A percentile compares a stretch with the other conserved stretches of the same genome.
Conservation (phyloP, 2,113 vertebrate species). For the Pterocles gutturalis region DNA sequence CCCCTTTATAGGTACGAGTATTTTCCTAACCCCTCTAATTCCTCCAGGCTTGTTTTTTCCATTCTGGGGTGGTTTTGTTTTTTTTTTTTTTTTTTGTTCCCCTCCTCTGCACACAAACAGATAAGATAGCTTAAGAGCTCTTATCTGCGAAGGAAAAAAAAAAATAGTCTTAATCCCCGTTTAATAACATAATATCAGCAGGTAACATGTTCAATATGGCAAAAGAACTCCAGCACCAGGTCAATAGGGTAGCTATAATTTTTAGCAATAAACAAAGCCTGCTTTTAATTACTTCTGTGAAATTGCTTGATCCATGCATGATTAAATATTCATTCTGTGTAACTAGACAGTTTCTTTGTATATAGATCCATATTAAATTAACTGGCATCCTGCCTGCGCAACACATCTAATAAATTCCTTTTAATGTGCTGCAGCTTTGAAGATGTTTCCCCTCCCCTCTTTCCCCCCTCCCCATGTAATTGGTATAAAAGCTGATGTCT, state of each 20-base stretch:
- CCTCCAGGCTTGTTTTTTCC: background rate
- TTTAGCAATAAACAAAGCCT: slow-evolving; percentile 83
- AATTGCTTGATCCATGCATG: slow-evolving; percentile 87
- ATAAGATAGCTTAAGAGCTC: slow-evolving; percentile 24
- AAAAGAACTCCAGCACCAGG: slow-evolving; percentile 78
- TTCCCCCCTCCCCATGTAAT: background rate
- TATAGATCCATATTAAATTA: slow-evolving; percentile 85
- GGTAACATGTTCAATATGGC: slow-evolving; percentile 81
- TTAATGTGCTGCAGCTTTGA: slow-evolving; percentile 70
- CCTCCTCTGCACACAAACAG: background rate
- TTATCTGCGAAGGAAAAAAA: slow-evolving; percentile 12
- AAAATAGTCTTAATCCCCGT: slow-evolving; percentile 23
- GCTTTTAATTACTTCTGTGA: slow-evolving; percentile 90
- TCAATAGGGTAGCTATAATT: slow-evolving; percentile 81
- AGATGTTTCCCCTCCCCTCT: background rate
- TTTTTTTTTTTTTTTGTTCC: accelerated
- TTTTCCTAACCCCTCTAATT: background rate
- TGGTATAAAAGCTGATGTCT: background rate
- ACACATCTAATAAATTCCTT: slow-evolving; percentile 84
- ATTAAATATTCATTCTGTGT: slow-evolving; percentile 93
- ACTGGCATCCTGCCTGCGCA: slow-evolving; percentile 80
- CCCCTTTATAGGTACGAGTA: background rate
- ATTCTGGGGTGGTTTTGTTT: background rate
- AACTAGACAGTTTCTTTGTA: slow-evolving; percentile 86
- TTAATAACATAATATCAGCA: slow-evolving; percentile 72